Evolutionary conservation across 2,888 invertebrate genomes (phyloP).

Genomic region (Eutolmus rufibarbis): DNA sequence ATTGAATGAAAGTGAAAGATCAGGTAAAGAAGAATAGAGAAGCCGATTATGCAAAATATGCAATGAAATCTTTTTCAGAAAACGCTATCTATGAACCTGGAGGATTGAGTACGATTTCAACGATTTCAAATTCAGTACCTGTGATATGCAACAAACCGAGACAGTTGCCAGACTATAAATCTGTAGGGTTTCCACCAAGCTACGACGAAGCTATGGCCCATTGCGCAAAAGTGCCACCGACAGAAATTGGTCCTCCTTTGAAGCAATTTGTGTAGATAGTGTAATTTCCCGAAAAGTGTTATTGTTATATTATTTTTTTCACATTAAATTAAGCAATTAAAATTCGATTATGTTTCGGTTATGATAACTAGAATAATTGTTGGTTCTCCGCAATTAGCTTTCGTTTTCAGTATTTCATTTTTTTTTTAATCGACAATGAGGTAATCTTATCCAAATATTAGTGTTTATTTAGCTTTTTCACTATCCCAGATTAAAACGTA

Average conservation of each 20-base stretch:
- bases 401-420: background rate
- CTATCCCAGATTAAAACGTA: background rate
- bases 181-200: background rate
- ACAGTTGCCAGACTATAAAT: background rate
- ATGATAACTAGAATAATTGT: background rate
- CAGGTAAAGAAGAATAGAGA: background rate
- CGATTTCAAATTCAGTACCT: background rate
- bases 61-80: background rate
- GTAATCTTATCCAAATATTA: background rate
- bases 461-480: background rate
- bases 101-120: background rate
- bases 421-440: background rate
- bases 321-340: background rate
- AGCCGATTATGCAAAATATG: background rate
- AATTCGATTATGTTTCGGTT: background rate
- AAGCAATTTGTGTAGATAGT: background rate
- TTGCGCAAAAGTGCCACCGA: background rate
- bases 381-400: background rate
- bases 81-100: background rate
- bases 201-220: conserved; percentile 6
- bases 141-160: background rate
- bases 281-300: background rate
- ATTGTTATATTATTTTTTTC: background rate
- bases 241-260: background rate
- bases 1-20: background rate